Evolutionary conservation across 1,140 invertebrate species (phyloP), one percentile per base, ranked within the genome.

Genomic region (Leucophenga varia): DNA sequence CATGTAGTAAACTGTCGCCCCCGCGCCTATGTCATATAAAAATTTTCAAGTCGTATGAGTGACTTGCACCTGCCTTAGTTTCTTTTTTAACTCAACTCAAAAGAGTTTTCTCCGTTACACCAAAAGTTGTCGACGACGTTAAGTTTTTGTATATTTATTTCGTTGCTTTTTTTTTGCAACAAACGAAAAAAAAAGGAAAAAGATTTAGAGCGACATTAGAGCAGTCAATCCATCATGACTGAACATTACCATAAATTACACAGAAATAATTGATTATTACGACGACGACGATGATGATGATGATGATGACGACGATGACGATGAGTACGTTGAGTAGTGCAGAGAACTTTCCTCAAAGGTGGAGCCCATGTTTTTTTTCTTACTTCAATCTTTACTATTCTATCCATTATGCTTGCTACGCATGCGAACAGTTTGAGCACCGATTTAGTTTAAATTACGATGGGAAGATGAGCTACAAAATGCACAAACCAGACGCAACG

Each of bases 241-340:
- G 67, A 73, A 73, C 70, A 73, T 73, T 73, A 73, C 70, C 70
- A 73, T 73, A 73, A 73, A 73, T 73, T 73, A 73, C 70, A 73
- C 67, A 73, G 70, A 73, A 73, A 73, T 73, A 73, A 73, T 73
- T 73, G 70, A 73, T 73, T 73, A 73, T 73, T 73, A 73, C 69
- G 69, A 72, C 49, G 47, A 50, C 45, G 55, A 38, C 47, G 34
- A 46, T n/a, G 55, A 57, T 59, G 61, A 63, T 56, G 59, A 49
- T 38, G 31, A 51, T 20, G 51, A 56, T n/a, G n/a, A n/a, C n/a
- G 55, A 57, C 63, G 61, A 63, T 56, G 59, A 49, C 43, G 31
- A 51, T 20, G 51, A 56, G 38, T 55, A 61, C 53, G 47, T 52
- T 46, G 55, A 34, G n/a, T n/a, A n/a, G n/a, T n/a, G n/a, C n/a